Evolutionary conservation across 2,888 invertebrate species (phyloP).

Genomic region (Anorthoa munda): DNA sequence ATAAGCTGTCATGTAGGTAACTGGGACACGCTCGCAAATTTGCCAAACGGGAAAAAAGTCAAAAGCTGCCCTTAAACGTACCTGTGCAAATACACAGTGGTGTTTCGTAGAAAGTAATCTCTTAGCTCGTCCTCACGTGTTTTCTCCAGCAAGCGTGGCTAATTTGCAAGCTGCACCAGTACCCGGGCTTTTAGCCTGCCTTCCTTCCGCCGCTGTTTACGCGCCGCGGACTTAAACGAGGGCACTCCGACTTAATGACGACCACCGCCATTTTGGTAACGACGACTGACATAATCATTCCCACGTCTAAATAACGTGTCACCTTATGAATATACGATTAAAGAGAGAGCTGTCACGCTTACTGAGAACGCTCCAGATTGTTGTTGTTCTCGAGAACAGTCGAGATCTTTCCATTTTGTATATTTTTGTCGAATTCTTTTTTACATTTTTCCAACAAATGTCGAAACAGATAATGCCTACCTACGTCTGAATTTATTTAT

Average conservation of each 20-base stretch:
- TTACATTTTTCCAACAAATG: neutral
- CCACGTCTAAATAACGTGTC: slow-evolving; percentile 61
- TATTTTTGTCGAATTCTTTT: neutral
- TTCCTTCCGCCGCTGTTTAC: slow-evolving; percentile 86
- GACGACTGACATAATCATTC: slow-evolving; percentile 76
- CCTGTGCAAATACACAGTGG: slow-evolving; percentile 74
- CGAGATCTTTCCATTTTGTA: slow-evolving; percentile 2
- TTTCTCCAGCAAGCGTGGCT: slow-evolving; percentile 83
- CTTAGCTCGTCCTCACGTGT: slow-evolving; percentile 83
- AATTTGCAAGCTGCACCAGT: slow-evolving; percentile 84
- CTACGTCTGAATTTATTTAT: slow-evolving; percentile 16
- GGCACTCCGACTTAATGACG: slow-evolving; percentile 87
- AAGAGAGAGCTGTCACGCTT: slow-evolving; percentile 16
- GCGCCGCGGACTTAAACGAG: slow-evolving; percentile 85
- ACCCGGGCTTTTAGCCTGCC: slow-evolving; percentile 84
- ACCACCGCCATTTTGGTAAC: slow-evolving; percentile 84
- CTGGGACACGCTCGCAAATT: slow-evolving; percentile 54
- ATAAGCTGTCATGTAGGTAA: slow-evolving; percentile 58
- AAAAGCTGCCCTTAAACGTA: slow-evolving; percentile 61
- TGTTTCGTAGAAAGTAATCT: slow-evolving; percentile 82
- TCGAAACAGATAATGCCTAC: slow-evolving; percentile 2
- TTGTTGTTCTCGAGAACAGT: neutral
- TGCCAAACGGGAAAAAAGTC: slow-evolving; percentile 57
- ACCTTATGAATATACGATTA: slow-evolving; percentile 51
- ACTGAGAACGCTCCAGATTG: slow-evolving; percentile 12